phyloP scores from a whole-genome alignment of 2,113 vertebrate species.

The Aviceda subcristata region DNA sequence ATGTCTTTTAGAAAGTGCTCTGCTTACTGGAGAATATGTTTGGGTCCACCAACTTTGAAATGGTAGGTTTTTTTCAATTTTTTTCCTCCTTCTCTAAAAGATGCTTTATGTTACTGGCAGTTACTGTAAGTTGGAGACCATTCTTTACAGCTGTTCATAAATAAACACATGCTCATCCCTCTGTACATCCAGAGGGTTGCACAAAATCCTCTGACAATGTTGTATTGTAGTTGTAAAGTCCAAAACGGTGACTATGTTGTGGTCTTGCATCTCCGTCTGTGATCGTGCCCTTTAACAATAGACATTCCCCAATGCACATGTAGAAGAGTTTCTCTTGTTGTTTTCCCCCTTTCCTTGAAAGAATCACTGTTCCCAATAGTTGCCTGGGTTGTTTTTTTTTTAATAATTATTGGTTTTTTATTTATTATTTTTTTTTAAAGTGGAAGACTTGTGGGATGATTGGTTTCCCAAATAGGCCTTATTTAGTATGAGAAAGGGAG shows the following conservation, averaged over 20 bases:
- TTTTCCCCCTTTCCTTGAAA: background rate
- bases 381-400: background rate
- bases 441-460: background rate
- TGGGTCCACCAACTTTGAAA: background rate
- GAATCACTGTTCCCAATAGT: background rate
- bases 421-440: background rate
- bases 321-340: background rate
- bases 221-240: background rate
- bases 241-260: background rate
- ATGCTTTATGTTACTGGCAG: background rate
- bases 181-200: background rate
- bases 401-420: background rate
- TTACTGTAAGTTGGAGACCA: background rate
- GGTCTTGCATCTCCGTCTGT: background rate
- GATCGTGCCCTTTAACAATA: background rate
- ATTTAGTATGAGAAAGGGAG: background rate
- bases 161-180: background rate
- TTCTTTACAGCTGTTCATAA: background rate
- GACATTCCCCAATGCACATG: fast-evolving
- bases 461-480: background rate
- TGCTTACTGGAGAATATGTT: background rate
- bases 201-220: background rate
- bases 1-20: background rate
- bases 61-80: background rate
- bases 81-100: background rate